These are phyloP conservation scores for Endotricha flammealis DNA, from an alignment of 2,888 invertebrate species.

Conservation along the genomic window DNA sequence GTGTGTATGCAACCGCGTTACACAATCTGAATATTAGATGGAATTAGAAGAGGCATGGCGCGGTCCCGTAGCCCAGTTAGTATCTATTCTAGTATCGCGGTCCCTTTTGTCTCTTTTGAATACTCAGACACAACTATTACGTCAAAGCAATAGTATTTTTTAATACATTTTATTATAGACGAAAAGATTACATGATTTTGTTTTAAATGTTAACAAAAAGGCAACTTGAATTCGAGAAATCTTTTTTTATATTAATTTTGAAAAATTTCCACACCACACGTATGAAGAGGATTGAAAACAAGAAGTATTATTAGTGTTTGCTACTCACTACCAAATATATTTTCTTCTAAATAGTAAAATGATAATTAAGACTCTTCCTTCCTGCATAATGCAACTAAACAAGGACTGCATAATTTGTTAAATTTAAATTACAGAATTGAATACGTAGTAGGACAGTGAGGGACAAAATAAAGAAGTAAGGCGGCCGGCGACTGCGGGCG, in stretches of 20 bases:
- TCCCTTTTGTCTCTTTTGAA: slow-evolving; percentile 5
- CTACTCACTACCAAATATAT: no score
- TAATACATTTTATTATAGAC: no score
- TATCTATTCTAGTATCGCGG: slow-evolving; percentile 8
- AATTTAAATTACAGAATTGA: background rate
- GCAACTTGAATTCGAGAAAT: no score
- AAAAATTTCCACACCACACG: no score
- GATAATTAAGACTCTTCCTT: no score
- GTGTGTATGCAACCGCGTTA: slow-evolving; percentile 5
- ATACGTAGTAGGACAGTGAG: background rate
- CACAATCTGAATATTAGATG: slow-evolving; percentile 7
- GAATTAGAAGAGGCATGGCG: slow-evolving; percentile 4
- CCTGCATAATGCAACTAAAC: no score
- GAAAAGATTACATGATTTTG: no score
- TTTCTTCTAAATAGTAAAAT: no score
- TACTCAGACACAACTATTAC: background rate
- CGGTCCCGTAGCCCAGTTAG: slow-evolving; percentile 5
- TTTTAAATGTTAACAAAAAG: no score
- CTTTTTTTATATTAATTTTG: no score
- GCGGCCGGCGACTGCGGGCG: slow-evolving; percentile 20
- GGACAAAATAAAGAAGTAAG: slow-evolving; percentile 41
- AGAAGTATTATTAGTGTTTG: no score
- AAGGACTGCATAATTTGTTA: background rate
- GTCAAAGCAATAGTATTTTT: background rate
- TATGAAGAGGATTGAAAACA: no score